Percentiles rank a stretch among this genome's conserved stretches.
phyloP scores from a whole-genome alignment of 2,888 invertebrate species.

The Drosophila prolongata region DNA sequence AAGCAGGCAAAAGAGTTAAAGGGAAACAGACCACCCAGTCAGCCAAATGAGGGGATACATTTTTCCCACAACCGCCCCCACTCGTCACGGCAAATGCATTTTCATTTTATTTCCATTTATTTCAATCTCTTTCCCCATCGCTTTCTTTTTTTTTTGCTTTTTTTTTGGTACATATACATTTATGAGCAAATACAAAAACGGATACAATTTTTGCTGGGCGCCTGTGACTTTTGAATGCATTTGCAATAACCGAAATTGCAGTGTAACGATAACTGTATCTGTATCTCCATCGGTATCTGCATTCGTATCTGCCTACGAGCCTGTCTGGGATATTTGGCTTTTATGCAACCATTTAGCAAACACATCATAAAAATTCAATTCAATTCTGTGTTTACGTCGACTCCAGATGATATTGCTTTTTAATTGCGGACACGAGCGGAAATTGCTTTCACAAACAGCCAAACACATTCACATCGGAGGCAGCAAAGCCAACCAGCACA shows the following conservation, averaged over 20 bases:
- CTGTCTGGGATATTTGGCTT: conserved; percentile 57
- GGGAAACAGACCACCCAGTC: conserved; percentile 32
- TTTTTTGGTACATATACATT: conserved; percentile 24
- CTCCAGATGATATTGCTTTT: conserved; percentile 76
- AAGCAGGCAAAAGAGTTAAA: conserved; percentile 15
- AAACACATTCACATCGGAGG: conserved; percentile 34
- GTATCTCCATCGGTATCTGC: conserved; percentile 29
- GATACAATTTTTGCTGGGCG: conserved; percentile 28
- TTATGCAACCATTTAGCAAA: conserved; percentile 78
- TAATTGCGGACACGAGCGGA: conserved; percentile 81
- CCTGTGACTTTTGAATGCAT: conserved; percentile 35
- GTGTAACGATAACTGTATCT: conserved; percentile 33
- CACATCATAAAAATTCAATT: conserved; percentile 80
- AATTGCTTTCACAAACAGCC: conserved; percentile 70
- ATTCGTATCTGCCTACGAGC: conserved; percentile 14
- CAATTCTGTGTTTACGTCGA: conserved; percentile 70
- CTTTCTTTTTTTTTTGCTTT: conserved; percentile 13
- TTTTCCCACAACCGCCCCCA: conserved; percentile 5
- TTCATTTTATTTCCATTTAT: conserved; percentile 51
- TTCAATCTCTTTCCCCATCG: conserved; percentile 37
- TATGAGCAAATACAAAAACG: conserved; percentile 32
- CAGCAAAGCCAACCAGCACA: conserved; percentile 8
- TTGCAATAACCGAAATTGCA: conserved; percentile 13
- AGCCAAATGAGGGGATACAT: conserved; percentile 8
- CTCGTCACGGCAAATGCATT: conserved; percentile 54